Conservation (phyloP, 2,113 vertebrate species). For the Pluvialis apricaria region DNA sequence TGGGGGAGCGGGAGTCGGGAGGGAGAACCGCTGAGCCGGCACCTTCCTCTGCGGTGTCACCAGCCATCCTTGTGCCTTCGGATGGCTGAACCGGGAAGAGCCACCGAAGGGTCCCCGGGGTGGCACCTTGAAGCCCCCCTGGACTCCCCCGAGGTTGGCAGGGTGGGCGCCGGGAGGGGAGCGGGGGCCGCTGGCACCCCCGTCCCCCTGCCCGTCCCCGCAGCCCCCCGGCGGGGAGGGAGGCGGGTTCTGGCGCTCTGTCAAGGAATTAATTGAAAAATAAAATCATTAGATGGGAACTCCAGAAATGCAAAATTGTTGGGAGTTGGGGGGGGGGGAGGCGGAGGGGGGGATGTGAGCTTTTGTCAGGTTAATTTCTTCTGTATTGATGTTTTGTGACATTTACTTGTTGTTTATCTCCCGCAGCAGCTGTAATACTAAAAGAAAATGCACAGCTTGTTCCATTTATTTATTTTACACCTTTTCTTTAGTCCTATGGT, state of each 20-base stretch:
- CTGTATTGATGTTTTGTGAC: slow-evolving; percentile 79
- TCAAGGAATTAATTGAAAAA: slow-evolving; percentile 84
- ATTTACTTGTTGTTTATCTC: slow-evolving; percentile 79
- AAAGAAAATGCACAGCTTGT: slow-evolving; percentile 75
- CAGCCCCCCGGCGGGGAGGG: not conserved
- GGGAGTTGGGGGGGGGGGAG: not conserved
- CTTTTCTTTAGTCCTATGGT: slow-evolving; percentile 72
- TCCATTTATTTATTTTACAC: slow-evolving; percentile 78
- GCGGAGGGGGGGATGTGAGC: not conserved
- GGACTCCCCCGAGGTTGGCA: accelerated
- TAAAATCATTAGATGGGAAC: slow-evolving; percentile 80
- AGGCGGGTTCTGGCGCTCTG: slow-evolving; percentile 67
- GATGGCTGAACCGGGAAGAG: not conserved
- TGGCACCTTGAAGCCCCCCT: not conserved
- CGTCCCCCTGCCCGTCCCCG: not conserved
- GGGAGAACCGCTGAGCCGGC: not conserved
- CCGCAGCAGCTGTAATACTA: slow-evolving; percentile 74
- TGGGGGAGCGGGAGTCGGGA: not conserved
- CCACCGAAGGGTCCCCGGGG: not conserved
- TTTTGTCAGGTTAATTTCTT: slow-evolving; percentile 78
- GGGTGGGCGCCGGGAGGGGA: not conserved
- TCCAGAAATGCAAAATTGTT: slow-evolving; percentile 75
- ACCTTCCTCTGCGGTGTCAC: not conserved
- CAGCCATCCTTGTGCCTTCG: not conserved
- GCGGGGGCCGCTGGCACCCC: accelerated